Evolutionary conservation across 2,797 vertebrate species (phyloP).

Genomic region (Fundulus diaphanus): DNA sequence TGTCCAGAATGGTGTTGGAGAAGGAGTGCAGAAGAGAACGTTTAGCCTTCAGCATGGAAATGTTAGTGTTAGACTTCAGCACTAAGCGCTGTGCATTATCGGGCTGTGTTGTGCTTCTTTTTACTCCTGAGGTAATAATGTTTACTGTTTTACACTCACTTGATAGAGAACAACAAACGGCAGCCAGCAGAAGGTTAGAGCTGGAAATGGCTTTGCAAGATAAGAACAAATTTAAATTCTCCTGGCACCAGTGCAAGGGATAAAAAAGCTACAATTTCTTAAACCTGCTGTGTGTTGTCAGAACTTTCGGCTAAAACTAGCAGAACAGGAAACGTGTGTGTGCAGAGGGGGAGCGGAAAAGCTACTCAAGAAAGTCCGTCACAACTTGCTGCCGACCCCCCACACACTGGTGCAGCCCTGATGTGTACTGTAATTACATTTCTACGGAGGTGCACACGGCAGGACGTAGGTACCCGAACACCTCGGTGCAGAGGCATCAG

Average conservation of each 20-base stretch:
- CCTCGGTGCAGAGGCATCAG: constrained; percentile 33
- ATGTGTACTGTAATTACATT: constrained; percentile 61
- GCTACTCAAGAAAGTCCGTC: constrained; percentile 49
- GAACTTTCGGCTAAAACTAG: constrained; percentile 29
- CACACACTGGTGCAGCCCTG: constrained; percentile 39
- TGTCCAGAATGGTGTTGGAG: background rate
- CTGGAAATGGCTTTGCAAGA: constrained; percentile 26
- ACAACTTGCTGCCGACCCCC: constrained; percentile 33
- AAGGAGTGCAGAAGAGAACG: background rate
- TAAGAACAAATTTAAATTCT: constrained; percentile 28
- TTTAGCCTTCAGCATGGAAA: constrained; percentile 4
- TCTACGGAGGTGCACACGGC: constrained; percentile 41
- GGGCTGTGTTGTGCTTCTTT: constrained; percentile 18
- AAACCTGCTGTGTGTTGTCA: constrained; percentile 34
- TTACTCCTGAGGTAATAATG: constrained; percentile 21
- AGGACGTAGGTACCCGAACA: constrained; percentile 34
- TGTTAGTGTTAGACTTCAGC: background rate
- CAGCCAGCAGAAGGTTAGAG: constrained; percentile 16
- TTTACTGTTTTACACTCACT: constrained; percentile 26
- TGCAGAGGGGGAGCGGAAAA: constrained; percentile 24
- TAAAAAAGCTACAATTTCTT: constrained; percentile 36
- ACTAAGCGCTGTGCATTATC: constrained; percentile 21
- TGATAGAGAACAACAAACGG: constrained; percentile 22
- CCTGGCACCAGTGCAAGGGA: constrained; percentile 7
- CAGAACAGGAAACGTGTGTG: constrained; percentile 16